Evolutionary conservation across 2,113 vertebrate genomes (phyloP), one percentile per base, ranked within the genome.

Genomic region (Sinosuthora webbiana): DNA sequence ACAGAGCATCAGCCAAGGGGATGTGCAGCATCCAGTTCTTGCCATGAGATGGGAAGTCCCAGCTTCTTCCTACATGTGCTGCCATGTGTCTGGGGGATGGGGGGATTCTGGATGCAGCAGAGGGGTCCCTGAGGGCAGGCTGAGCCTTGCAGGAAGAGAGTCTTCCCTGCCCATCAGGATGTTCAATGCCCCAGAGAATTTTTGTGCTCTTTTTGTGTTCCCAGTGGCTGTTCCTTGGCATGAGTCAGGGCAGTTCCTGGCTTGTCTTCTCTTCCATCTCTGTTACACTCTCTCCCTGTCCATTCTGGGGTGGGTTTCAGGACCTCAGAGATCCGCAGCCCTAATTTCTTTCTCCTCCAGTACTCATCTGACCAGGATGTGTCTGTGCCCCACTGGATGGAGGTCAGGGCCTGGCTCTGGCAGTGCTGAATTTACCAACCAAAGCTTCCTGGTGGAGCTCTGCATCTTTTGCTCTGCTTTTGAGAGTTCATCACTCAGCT

Each of bases 1-100:
- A 6, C 21, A 3, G 52, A 35, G 18, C 13, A 5, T 35, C 23
- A 2, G 23, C 45, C 63, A 19, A 14, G 71, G 79, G 49, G 20
- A 11, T 1, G 0, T 15, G 31, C 10, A 6, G 44, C 41, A 7
- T 25, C 71, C 37, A 16, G 31, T 27, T 60, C 67, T n/a, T 45
- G n/a, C 74, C 39, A 1, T 17, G 42, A 23, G 25, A 9, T 12
- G 13, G 20, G 33, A 39, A 13, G 39, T 45, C 15, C 45, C 67
- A 21, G 11, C 35, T 63, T 42, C 55, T 53, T 41, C 60, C 28
- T 39, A 23, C 33, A 20, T 50, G 17, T 41, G 5, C 63, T 28
- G 14, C 62, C 21, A 0, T 1, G 0, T 23, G 35, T 18, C 17
- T 13, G 16, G 19, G 33, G 31, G 19, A 8, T 3, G 6, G 39